phyloP scores from a whole-genome alignment of 1,140 invertebrate genomes.

The Meteorus sp. region DNA sequence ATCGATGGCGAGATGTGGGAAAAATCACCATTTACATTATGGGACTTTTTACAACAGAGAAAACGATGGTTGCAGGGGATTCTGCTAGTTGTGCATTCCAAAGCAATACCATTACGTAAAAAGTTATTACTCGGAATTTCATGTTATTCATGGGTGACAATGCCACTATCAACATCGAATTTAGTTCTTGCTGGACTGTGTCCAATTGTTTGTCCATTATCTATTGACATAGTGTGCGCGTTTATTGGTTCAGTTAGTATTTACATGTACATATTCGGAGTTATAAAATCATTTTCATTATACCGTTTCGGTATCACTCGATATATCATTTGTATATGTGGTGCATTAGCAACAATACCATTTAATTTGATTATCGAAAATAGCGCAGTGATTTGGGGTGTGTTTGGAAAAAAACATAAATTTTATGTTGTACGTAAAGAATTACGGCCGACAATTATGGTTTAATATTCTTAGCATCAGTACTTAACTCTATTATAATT shows the following conservation, averaged over 20 bases:
- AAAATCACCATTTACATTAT: slow-evolving; percentile 92
- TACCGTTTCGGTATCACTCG: slow-evolving; percentile 80
- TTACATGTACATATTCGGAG: slow-evolving; percentile 96
- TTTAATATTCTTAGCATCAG: no score
- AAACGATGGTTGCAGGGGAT: slow-evolving; percentile 98
- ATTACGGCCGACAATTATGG: slow-evolving; percentile 32
- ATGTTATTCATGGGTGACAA: slow-evolving; percentile 93
- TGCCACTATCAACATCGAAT: slow-evolving; percentile 91
- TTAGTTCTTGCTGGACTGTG: slow-evolving; percentile 80
- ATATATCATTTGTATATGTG: slow-evolving; percentile 79
- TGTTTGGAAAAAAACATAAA: slow-evolving; percentile 89
- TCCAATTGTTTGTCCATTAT: slow-evolving; percentile 82
- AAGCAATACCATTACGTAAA: slow-evolving; percentile 77
- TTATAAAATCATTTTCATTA: slow-evolving; percentile 91
- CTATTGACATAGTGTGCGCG: slow-evolving; percentile 83
- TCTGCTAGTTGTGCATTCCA: slow-evolving; percentile 89
- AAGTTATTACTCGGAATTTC: slow-evolving; percentile 87
- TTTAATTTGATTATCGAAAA: slow-evolving; percentile 93
- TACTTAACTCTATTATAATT: no score
- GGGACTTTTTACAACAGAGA: slow-evolving; percentile 93
- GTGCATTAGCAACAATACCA: slow-evolving; percentile 86
- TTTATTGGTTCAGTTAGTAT: slow-evolving; percentile 91
- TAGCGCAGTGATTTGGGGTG: slow-evolving; percentile 89
- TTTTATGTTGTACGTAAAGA: slow-evolving; percentile 96
- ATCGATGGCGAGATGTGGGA: slow-evolving; percentile 98